Conservation (phyloP, 2,797 vertebrate species). For the Sebastes paucispinis region DNA sequence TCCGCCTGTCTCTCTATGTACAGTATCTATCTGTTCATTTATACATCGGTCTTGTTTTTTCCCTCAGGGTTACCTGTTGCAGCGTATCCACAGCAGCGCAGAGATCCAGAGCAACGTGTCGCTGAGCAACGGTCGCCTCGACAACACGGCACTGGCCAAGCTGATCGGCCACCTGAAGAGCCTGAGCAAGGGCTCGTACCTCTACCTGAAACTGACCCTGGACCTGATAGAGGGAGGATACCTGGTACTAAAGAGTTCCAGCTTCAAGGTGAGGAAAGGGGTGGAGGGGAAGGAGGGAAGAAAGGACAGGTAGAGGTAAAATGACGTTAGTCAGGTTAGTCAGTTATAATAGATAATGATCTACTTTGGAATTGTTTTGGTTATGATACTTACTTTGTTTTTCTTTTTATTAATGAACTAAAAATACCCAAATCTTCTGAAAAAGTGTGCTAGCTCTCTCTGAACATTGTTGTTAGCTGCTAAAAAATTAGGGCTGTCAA, state of each 20-base stretch:
- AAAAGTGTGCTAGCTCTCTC: neutral
- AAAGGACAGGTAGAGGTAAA: neutral
- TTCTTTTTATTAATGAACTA: neutral
- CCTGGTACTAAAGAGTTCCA: constrained; percentile 97
- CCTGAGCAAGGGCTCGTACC: constrained; percentile 94
- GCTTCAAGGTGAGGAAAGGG: constrained; percentile 86
- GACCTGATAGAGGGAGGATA: constrained; percentile 97
- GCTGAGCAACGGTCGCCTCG: constrained; percentile 91
- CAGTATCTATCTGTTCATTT: neutral
- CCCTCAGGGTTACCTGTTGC: constrained; percentile 88
- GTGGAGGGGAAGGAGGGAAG: no score
- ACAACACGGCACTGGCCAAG: constrained; percentile 92
- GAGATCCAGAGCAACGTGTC: constrained; percentile 99
- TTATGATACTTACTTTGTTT: neutral
- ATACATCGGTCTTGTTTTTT: neutral
- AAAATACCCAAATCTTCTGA: neutral
- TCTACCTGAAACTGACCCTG: constrained; percentile 97
- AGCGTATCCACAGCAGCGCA: constrained; percentile 93
- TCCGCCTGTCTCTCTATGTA: neutral
- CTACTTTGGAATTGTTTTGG: neutral
- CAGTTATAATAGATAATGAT: neutral
- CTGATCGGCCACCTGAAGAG: constrained; percentile 95
- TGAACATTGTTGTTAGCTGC: neutral
- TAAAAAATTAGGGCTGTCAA: no score
- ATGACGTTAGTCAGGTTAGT: neutral